Evolutionary conservation across 2,113 vertebrate species (phyloP).

Genomic region (Dipodomys stephensi): DNA sequence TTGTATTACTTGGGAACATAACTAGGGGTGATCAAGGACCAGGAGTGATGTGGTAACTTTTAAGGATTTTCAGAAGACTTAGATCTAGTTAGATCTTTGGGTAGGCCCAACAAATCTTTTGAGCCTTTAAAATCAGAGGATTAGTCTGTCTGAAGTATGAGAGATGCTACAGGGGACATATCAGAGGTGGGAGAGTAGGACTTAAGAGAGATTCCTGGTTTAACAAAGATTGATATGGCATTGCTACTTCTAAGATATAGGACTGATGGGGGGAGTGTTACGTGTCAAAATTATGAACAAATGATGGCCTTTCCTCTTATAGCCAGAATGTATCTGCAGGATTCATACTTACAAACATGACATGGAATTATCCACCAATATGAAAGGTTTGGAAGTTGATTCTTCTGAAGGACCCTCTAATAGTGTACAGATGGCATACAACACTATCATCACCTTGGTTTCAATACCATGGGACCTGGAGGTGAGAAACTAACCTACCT

Average conservation of each 20-base stretch:
- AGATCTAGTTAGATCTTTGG: not conserved
- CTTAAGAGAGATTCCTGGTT: not conserved
- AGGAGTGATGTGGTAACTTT: not conserved
- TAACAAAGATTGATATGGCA: not conserved
- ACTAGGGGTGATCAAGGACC: too few species aligned
- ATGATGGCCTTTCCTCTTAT: not conserved
- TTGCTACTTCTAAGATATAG: not conserved
- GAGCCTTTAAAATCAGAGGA: not conserved
- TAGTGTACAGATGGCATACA: not conserved
- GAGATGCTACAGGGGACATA: not conserved
- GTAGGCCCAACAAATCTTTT: not conserved
- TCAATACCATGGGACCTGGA: not conserved
- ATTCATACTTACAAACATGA: not conserved
- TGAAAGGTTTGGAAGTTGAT: not conserved
- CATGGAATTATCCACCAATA: not conserved
- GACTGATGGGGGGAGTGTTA: rapidly evolving
- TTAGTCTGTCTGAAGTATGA: not conserved
- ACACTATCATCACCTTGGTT: not conserved
- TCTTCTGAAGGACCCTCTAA: not conserved
- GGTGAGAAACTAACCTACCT: not conserved
- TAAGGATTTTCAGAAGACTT: not conserved
- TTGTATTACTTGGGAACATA: not conserved
- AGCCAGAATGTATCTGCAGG: not conserved
- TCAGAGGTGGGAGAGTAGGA: not conserved
- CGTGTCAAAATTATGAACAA: not conserved